Percentiles rank a stretch among this genome's conserved stretches.
Conservation (phyloP, 2,888 invertebrate species). For the Protodeltote pygarga region DNA sequence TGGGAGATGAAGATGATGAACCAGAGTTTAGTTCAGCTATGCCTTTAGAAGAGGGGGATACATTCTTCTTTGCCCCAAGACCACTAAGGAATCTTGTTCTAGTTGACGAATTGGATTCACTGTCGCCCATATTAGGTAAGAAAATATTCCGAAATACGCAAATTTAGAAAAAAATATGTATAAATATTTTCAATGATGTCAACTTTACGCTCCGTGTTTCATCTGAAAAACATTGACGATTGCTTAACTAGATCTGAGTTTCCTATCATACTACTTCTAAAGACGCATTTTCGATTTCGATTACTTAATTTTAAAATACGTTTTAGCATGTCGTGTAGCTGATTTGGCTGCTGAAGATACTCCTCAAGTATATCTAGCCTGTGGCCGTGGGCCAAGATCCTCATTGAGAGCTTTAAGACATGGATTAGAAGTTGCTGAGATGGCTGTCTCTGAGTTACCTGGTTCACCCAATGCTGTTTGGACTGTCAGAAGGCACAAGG, state of each 20-base stretch:
- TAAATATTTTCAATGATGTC: slow-evolving; percentile 24
- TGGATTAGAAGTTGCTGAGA: slow-evolving; percentile 99
- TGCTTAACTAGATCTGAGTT: slow-evolving; percentile 53
- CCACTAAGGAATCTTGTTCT: slow-evolving; percentile 97
- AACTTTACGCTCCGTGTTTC: slow-evolving; percentile 71
- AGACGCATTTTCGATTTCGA: not conserved
- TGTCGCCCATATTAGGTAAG: slow-evolving; percentile 95
- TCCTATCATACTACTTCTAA: not conserved
- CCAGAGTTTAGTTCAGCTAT: slow-evolving; percentile 99
- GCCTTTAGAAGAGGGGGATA: slow-evolving; percentile 99
- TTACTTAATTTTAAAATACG: slow-evolving; percentile 45
- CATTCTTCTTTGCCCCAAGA: slow-evolving; percentile 99
- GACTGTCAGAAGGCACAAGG: slow-evolving; percentile 98
- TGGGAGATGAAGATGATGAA: slow-evolving; percentile 99
- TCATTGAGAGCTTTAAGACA: slow-evolving; percentile 97
- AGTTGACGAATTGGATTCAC: slow-evolving; percentile 98
- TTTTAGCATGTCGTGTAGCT: slow-evolving; percentile 94
- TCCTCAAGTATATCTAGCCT: slow-evolving; percentile 98
- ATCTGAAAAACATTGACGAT: slow-evolving; percentile 76
- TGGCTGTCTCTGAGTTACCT: slow-evolving; percentile 99
- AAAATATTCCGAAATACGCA: not conserved
- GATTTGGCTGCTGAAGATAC: slow-evolving; percentile 99
- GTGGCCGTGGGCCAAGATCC: slow-evolving; percentile 98
- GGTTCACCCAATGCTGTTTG: slow-evolving; percentile 99
- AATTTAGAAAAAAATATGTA: not conserved